A percentile compares a stretch with the other conserved stretches of the same genome.
Evolutionary conservation across 2,888 invertebrate genomes (phyloP).

Genomic region (Tanytarsus gracilentus): DNA sequence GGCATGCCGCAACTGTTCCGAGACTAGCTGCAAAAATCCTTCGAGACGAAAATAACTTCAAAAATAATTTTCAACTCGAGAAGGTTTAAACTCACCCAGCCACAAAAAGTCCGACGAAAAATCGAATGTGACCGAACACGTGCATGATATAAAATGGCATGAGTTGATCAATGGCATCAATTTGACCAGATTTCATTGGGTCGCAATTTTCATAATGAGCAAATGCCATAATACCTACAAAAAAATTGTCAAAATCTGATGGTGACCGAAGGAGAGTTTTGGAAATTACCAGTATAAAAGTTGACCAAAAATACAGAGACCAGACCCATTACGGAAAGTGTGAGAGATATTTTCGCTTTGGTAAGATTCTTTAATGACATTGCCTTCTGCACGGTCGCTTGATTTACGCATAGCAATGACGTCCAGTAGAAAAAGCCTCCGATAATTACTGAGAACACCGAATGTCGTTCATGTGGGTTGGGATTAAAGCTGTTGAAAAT

Average conservation of each 20-base stretch:
- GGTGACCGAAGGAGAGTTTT: too few species aligned
- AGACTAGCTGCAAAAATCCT: slow-evolving; percentile 25
- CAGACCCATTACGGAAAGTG: slow-evolving; percentile 55
- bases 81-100: slow-evolving; percentile 50
- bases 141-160: slow-evolving; percentile 86
- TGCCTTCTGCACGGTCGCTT: slow-evolving; percentile 88
- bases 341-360: slow-evolving; percentile 42
- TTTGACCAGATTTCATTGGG: slow-evolving; percentile 61
- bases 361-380: slow-evolving; percentile 62
- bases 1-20: slow-evolving; percentile 78
- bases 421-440: slow-evolving; percentile 90
- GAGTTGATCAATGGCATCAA: slow-evolving; percentile 67
- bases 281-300: slow-evolving; percentile 77
- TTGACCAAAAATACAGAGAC: slow-evolving; percentile 73
- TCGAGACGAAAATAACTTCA: not conserved
- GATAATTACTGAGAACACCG: slow-evolving; percentile 79
- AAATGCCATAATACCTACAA: slow-evolving; percentile 78
- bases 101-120: slow-evolving; percentile 86
- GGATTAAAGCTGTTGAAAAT: slow-evolving; percentile 56
- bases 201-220: slow-evolving; percentile 76
- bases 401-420: slow-evolving; percentile 87
- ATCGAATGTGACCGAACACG: slow-evolving; percentile 62
- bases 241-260: slow-evolving; percentile 74
- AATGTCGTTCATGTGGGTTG: slow-evolving; percentile 74
- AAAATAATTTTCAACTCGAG: not conserved